Conservation (phyloP, 1,140 invertebrate species). For the Neoseiulus cucumeris region DNA sequence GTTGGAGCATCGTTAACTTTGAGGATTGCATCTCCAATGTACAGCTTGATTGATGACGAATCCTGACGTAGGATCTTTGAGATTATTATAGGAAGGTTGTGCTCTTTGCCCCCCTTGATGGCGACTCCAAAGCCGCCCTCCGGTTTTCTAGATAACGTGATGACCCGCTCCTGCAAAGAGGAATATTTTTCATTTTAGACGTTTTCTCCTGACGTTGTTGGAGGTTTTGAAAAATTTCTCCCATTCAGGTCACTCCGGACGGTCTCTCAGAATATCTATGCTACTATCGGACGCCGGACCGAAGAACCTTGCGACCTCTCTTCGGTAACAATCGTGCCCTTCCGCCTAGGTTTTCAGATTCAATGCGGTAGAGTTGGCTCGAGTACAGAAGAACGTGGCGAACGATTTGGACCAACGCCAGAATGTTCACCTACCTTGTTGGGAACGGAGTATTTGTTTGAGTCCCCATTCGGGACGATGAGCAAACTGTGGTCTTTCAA, state of each 20-base stretch:
- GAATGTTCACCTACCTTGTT: not conserved
- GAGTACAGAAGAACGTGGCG: no score
- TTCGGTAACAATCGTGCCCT: no score
- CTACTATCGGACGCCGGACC: no score
- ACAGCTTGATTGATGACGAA: not conserved
- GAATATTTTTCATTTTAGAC: no score
- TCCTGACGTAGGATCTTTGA: not conserved
- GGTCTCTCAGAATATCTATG: no score
- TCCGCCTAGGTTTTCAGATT: no score
- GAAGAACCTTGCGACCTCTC: no score
- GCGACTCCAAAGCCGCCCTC: constrained; percentile 4
- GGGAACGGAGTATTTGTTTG: constrained; percentile 1
- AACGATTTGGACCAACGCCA: no score
- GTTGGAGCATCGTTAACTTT: not conserved
- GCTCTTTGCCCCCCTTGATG: not conserved
- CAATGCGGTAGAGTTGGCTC: no score
- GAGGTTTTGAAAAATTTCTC: no score
- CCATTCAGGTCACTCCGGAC: no score
- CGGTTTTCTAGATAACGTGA: not conserved
- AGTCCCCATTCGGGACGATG: not conserved
- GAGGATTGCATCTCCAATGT: not conserved
- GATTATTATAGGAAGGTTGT: constrained; percentile 4
- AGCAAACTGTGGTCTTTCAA: not conserved
- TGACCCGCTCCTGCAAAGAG: not conserved
- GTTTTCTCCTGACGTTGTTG: no score